These are phyloP conservation scores for Tolmerus cingulatus DNA, from an alignment of 2,888 invertebrate genomes.

Conservation along the genomic window DNA sequence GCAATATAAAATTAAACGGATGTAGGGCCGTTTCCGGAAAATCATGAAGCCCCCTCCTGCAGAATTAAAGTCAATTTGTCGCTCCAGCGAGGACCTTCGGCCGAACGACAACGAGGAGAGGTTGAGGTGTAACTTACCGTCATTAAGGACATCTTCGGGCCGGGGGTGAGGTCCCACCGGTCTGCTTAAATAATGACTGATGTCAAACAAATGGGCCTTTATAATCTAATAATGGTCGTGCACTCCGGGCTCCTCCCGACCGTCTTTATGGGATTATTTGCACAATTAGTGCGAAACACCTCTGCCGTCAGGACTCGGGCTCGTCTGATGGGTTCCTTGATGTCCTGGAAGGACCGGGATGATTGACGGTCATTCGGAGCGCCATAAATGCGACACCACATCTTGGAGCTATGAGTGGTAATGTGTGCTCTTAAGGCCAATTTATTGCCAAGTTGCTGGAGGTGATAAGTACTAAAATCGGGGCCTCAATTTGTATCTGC, in stretches of 20 bases:
- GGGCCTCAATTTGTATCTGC: background rate
- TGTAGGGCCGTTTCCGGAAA: background rate
- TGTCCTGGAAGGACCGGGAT: background rate
- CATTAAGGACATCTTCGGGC: background rate
- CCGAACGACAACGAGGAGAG: background rate
- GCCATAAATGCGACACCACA: background rate
- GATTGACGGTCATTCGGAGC: background rate
- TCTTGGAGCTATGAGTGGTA: background rate
- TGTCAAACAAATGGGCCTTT: background rate
- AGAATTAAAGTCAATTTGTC: background rate
- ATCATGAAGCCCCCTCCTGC: background rate
- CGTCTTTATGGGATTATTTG: background rate
- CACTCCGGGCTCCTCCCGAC: background rate
- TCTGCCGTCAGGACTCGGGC: background rate
- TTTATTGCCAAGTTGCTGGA: background rate
- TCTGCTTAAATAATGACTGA: constrained; percentile 5
- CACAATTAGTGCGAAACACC: background rate
- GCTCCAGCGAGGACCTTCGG: background rate
- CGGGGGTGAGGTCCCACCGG: background rate
- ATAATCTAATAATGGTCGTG: background rate
- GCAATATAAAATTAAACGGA: background rate
- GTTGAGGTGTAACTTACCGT: background rate
- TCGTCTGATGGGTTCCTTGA: background rate
- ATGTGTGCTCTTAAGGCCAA: background rate
- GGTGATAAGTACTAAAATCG: background rate